Conservation (phyloP, 2,888 invertebrate genomes). For the Caenorhabditis sinica region DNA sequence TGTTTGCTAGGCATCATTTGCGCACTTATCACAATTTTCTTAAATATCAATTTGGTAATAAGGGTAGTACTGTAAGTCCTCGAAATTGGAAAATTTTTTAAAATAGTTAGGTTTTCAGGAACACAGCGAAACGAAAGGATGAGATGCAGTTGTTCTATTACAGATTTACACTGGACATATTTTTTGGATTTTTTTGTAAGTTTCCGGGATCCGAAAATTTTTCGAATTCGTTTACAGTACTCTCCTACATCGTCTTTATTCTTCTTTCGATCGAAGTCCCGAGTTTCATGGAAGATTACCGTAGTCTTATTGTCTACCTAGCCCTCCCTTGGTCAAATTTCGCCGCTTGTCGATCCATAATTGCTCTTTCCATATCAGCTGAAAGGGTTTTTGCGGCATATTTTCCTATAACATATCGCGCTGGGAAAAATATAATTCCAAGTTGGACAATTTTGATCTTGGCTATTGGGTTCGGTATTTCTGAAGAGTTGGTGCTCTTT, state of each 20-base stretch:
- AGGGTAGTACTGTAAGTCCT: slow-evolving; percentile 41
- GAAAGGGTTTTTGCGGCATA: slow-evolving; percentile 24
- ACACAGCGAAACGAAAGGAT: slow-evolving; percentile 5
- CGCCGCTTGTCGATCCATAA: slow-evolving; percentile 32
- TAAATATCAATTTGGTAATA: slow-evolving; percentile 32
- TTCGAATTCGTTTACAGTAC: background rate
- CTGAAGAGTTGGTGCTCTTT: slow-evolving; percentile 8
- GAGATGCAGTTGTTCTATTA: slow-evolving; percentile 23
- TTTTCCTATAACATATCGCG: slow-evolving; percentile 14
- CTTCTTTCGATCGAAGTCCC: slow-evolving; percentile 5
- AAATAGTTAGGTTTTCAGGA: background rate
- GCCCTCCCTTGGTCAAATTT: slow-evolving; percentile 41
- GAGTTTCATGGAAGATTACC: background rate
- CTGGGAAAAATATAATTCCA: background rate
- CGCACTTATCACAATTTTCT: slow-evolving; percentile 19
- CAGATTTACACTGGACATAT: slow-evolving; percentile 6
- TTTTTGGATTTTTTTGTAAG: slow-evolving; percentile 9
- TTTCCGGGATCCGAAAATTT: background rate
- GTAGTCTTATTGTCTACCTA: slow-evolving; percentile 9
- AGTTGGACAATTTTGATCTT: background rate
- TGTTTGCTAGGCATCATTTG: slow-evolving; percentile 37
- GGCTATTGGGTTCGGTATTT: background rate
- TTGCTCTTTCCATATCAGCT: slow-evolving; percentile 14
- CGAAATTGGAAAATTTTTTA: background rate
- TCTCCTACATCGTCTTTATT: slow-evolving; percentile 17